phyloP scores from a whole-genome alignment of 2,888 invertebrate genomes.

The Chirona hameri region DNA sequence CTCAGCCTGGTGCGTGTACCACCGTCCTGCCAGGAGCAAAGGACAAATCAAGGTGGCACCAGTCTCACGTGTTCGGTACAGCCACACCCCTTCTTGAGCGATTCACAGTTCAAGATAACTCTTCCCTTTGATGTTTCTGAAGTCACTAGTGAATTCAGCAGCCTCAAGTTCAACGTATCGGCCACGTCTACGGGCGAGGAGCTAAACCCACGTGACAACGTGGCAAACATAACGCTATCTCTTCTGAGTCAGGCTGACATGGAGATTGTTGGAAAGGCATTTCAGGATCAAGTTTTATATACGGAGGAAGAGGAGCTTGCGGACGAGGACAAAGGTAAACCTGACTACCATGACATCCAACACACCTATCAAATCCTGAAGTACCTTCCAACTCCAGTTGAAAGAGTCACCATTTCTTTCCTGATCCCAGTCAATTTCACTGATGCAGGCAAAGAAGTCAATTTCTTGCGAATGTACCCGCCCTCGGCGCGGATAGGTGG shows the following conservation, averaged over 20 bases:
- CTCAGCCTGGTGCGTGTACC: constrained; percentile 35
- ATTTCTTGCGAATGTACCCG: background rate
- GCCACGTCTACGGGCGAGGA: background rate
- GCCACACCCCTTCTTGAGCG: background rate
- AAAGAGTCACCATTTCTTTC: background rate
- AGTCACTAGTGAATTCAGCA: background rate
- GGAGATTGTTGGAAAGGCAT: background rate
- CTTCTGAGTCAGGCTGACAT: constrained; percentile 9
- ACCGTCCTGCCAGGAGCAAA: background rate
- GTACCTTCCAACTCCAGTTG: constrained; percentile 4
- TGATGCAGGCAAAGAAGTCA: background rate
- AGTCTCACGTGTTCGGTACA: background rate
- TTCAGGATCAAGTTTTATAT: background rate
- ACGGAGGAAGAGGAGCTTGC: background rate
- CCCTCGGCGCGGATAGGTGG: background rate
- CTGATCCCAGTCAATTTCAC: background rate
- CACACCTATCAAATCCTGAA: constrained; percentile 13
- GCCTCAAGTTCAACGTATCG: background rate
- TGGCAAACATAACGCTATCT: background rate
- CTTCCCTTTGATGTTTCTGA: background rate
- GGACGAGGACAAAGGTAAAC: background rate
- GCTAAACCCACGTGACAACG: background rate
- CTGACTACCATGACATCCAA: background rate
- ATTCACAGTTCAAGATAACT: background rate
- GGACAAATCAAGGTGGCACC: background rate